phyloP scores from a whole-genome alignment of 2,797 vertebrate species.

The Rhadinocentrus ornatus region DNA sequence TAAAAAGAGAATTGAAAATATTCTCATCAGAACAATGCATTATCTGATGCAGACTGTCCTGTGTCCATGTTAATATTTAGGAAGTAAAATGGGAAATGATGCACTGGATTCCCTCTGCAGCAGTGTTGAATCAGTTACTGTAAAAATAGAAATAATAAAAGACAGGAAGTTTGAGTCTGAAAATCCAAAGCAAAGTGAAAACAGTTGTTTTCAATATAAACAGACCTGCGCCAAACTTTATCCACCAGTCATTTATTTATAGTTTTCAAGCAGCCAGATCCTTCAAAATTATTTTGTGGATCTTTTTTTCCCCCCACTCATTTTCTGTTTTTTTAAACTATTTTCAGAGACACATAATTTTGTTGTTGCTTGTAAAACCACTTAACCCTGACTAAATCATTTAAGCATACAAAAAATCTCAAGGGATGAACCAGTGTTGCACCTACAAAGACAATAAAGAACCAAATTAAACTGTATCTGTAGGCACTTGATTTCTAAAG shows the following conservation, averaged over 20 bases:
- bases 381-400: not conserved
- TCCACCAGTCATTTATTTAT: not conserved
- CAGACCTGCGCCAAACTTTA: not conserved
- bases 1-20: conserved; percentile 25
- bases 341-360: not conserved
- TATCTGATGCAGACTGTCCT: conserved; percentile 9
- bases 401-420: not conserved
- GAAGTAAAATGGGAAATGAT: conserved; percentile 48
- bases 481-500: too few species aligned
- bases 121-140: conserved; percentile 8
- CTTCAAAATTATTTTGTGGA: not conserved
- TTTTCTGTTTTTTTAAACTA: not conserved
- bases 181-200: conserved; percentile 56
- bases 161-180: conserved; percentile 55
- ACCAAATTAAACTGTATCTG: not conserved
- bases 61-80: conserved; percentile 28
- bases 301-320: not conserved
- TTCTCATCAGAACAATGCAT: conserved; percentile 27
- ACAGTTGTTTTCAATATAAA: conserved; percentile 6
- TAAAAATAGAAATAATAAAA: conserved; percentile 54
- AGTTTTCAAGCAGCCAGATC: not conserved
- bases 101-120: conserved; percentile 16
- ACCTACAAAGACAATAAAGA: not conserved
- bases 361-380: not conserved
- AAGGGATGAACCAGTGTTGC: not conserved